Evolutionary conservation across 2,888 invertebrate species (phyloP).

Genomic region (Omphaloscelis lunosa): DNA sequence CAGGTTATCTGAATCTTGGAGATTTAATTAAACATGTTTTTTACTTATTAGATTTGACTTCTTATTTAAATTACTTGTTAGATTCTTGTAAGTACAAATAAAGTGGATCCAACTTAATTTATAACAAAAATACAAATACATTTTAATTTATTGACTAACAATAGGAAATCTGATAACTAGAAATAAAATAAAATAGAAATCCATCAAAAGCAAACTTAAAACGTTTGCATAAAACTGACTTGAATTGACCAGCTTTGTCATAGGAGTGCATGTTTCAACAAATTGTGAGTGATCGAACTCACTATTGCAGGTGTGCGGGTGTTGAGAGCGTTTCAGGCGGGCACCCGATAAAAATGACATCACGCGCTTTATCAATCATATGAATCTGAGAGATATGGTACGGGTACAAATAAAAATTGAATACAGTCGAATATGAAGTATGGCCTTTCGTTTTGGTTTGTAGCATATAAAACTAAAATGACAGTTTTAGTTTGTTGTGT

Average conservation of each 20-base stretch:
- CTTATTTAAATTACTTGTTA: not conserved
- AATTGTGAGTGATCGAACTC: slow-evolving; percentile 33
- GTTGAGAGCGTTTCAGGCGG: slow-evolving; percentile 9
- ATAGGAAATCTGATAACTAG: not conserved
- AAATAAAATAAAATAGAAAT: not conserved
- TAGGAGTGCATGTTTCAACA: not conserved
- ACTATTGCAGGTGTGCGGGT: slow-evolving; percentile 2
- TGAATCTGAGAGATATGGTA: slow-evolving; percentile 33
- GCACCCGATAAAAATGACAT: slow-evolving; percentile 31
- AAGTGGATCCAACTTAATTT: not conserved
- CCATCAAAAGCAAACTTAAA: not conserved
- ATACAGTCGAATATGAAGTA: not conserved
- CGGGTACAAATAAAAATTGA: not conserved
- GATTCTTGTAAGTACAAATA: not conserved
- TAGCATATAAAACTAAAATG: not conserved
- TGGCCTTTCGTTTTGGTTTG: not conserved
- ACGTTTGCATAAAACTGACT: not conserved
- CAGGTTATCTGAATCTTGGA: no score
- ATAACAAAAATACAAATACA: not conserved
- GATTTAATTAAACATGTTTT: not conserved
- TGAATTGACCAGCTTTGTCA: not conserved
- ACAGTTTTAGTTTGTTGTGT: not conserved
- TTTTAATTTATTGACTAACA: not conserved
- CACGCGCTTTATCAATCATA: slow-evolving; percentile 44
- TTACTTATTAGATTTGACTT: not conserved